Base-by-base conservation (phyloP, 2,113 vertebrate species). In the Oncorhynchus kisutch region DNA sequence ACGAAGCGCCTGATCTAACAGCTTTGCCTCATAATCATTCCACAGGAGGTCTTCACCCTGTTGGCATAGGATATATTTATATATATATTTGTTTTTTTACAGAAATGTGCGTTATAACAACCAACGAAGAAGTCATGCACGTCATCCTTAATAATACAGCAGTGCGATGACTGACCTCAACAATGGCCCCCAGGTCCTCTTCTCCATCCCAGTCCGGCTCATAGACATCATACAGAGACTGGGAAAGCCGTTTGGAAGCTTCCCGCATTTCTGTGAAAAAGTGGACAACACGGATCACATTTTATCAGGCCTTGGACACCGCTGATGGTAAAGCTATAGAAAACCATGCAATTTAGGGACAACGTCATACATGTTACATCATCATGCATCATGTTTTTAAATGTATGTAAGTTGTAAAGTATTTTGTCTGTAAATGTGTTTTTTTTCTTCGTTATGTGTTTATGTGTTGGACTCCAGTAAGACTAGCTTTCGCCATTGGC, bases 41-140 rank as follows among this genome's bases (percentile, higher is more conserved):
- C 97, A 99, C 68, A 98, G 91, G 24, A 97, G 95, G 70, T 98
- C 95, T 22, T 98, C 96, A 74, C 95, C 96, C 97, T 99, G 80
- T 0, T 16, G 7, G 18, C 16, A 34, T 11, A 45, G 2, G 39
- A 45, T 39, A 54, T 29, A 51, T 39, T 7, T 16, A 67, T 1
- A 22, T 8, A 1, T 51, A 4, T 13, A 3, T 51, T 0, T 1
- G 0, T 34, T 14, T 14, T 16, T 51, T 51, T 51, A 51, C 49
- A 51, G 3, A 51, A 51, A 51, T 51, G 12, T 51, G 49, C 14
- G 16, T 16, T 13, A 51, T 51, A 9, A 60, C 22, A 60, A 60
- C 20, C 59, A 34, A 25, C 22, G 5, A 18, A 54, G n/a, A 45
- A 49, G 39, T 22, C n/a, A 45, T 68, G 31, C 34, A 39, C 7